Conservation (phyloP, 2,113 vertebrate genomes). For the Colius striatus region DNA sequence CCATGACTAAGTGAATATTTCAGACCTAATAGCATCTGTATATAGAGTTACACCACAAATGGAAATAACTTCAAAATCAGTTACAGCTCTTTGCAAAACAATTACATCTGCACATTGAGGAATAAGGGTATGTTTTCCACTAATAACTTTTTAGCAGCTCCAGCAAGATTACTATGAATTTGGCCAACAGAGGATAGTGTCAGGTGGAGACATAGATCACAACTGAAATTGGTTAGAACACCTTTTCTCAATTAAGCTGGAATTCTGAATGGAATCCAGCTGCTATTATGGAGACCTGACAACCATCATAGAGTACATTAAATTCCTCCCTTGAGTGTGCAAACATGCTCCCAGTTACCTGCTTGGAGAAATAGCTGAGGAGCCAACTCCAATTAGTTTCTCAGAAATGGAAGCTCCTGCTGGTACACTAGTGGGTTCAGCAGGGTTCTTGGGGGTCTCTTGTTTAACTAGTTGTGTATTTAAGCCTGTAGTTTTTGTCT, state of each 20-base stretch:
- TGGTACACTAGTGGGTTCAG: not conserved
- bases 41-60: not conserved
- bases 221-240: not conserved
- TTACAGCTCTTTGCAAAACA: not conserved
- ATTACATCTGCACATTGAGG: not conserved
- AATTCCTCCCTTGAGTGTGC: not conserved
- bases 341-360: not conserved
- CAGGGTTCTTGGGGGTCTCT: not conserved
- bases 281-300: not conserved
- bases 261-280: not conserved
- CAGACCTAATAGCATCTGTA: not conserved
- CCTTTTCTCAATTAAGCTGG: not conserved
- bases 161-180: not conserved
- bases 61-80: not conserved
- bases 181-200: not conserved
- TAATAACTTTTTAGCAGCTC: not conserved
- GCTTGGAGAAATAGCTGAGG: not conserved
- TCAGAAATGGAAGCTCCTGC: not conserved
- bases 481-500: not conserved
- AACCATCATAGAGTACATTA: not conserved
- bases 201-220: not conserved
- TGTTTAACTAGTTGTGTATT: not conserved
- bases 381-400: fast-evolving
- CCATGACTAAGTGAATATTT: not conserved
- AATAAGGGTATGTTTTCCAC: not conserved